Evolutionary conservation across 2,113 vertebrate species (phyloP), one percentile per base, ranked within the genome.

Genomic region (Eulacestoma nigropectus): DNA sequence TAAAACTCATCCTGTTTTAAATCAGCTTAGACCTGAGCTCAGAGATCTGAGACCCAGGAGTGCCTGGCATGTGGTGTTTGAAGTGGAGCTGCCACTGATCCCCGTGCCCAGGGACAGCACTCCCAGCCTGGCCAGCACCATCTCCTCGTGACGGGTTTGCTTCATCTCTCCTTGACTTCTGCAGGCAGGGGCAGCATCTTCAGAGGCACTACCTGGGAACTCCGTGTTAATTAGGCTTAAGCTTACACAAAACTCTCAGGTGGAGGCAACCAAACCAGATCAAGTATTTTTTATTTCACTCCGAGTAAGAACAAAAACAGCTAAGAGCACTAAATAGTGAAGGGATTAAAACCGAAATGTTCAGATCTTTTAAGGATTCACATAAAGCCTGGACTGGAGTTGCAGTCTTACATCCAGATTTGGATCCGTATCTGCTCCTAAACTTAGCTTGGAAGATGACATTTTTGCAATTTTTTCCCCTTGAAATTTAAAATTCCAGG

Each of bases 311-410:
- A 81, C 26, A 95, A 97, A 95, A 93, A 26, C 68, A 75, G 69
- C 86, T 87, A 89, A 91, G 32, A 96, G 84, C 80, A 53, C 84
- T 89, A 92, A 94, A 90, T 91, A 85, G 93, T 90, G 85, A 86
- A 92, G 60, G 35, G 59, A 93, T 81, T 90, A 67, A 92, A 93
- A 53, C 2, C 25, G 60, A 92, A 78, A 27, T 72, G 81, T 93
- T 96, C 60, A 72, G 56, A 80, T 93, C 56, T 90, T 87, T 72
- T 70, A 63, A 90, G 53, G 88, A 81, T 62, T 93, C 49, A 6
- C 20, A 10, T 52, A 94, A 95, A 95, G 64, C 64, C 92, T 81
- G 76, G 88, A 78, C 79, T 95, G 95, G 88, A 96, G 12, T 18
- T 89, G 41, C 23, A 64, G 32, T 86, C n/a, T 81, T 32, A 6